Evolutionary conservation across 2,113 vertebrate species (phyloP).

Genomic region (Engraulis encrasicolus): DNA sequence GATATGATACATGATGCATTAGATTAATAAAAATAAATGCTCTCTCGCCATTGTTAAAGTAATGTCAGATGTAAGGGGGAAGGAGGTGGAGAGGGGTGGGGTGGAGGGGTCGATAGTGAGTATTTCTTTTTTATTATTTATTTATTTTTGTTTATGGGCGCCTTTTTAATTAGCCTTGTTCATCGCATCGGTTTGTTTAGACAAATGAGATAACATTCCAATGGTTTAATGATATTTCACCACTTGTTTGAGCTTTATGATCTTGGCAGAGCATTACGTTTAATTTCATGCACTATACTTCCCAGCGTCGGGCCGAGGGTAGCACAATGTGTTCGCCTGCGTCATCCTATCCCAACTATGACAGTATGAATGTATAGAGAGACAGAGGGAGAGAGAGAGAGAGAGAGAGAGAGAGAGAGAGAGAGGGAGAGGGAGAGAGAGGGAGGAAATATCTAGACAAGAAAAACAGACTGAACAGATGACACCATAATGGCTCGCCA

Average conservation of each 20-base stretch:
- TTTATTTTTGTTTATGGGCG: constrained; percentile 86
- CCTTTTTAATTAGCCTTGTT: constrained; percentile 97
- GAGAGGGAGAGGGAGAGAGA: not conserved
- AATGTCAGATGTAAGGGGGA: not conserved
- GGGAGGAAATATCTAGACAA: not conserved
- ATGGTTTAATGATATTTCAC: constrained; percentile 91
- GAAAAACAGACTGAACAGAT: constrained; percentile 48
- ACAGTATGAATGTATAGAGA: no score
- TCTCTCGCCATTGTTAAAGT: constrained; percentile 88
- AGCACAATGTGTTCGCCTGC: constrained; percentile 54
- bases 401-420: no score
- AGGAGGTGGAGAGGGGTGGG: no score
- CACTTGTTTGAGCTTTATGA: constrained; percentile 97
- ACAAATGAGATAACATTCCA: constrained; percentile 94
- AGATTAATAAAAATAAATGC: constrained; percentile 98
- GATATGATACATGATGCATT: constrained; percentile 99
- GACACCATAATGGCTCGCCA: constrained; percentile 60
- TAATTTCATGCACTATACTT: constrained; percentile 87
- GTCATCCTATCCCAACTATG: constrained; percentile 63
- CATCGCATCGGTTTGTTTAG: constrained; percentile 96
- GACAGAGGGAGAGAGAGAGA: not conserved
- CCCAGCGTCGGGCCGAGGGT: constrained; percentile 54
- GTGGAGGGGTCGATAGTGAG: constrained; percentile 21
- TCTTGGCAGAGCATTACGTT: constrained; percentile 91
- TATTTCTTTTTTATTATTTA: constrained; percentile 62